Conservation (phyloP, 2,113 vertebrate species). For the Prochilodus magdalenae region DNA sequence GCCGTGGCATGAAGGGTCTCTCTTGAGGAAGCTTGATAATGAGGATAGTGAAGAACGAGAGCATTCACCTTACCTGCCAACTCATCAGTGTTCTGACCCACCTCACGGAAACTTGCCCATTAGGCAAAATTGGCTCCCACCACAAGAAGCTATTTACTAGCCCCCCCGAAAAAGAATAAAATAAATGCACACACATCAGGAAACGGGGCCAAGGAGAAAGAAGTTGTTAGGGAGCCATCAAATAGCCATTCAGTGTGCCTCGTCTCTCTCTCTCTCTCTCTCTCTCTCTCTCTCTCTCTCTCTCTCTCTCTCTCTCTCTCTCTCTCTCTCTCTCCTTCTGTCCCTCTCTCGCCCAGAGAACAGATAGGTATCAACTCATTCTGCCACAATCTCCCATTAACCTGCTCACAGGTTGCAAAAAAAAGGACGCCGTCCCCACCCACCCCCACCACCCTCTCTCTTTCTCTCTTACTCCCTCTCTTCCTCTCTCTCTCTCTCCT, state of each 20-base stretch:
- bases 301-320: constrained; percentile 19
- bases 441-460: constrained; percentile 38
- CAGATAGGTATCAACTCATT: constrained; percentile 58
- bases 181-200: constrained; percentile 50
- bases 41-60: constrained; percentile 47
- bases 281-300: not conserved
- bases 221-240: constrained; percentile 73
- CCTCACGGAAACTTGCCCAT: constrained; percentile 62
- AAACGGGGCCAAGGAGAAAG: constrained; percentile 74
- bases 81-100: constrained; percentile 57
- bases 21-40: constrained; percentile 42
- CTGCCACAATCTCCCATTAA: constrained; percentile 52
- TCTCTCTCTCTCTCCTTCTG: not conserved
- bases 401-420: constrained; percentile 56
- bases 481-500: not conserved
- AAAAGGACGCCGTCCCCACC: constrained; percentile 55
- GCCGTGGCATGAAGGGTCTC: constrained; percentile 34
- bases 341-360: constrained; percentile 22
- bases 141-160: constrained; percentile 61
- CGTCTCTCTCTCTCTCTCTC: constrained; percentile 16
- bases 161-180: constrained; percentile 51
- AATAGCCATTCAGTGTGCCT: constrained; percentile 67
- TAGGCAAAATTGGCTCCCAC: constrained; percentile 63
- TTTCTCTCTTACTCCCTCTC: constrained; percentile 42
- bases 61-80: constrained; percentile 50